Percentiles rank a stretch among this genome's conserved stretches.
Evolutionary conservation across 1,140 invertebrate genomes (phyloP).

Genomic region (Gonatopus flavifemur): DNA sequence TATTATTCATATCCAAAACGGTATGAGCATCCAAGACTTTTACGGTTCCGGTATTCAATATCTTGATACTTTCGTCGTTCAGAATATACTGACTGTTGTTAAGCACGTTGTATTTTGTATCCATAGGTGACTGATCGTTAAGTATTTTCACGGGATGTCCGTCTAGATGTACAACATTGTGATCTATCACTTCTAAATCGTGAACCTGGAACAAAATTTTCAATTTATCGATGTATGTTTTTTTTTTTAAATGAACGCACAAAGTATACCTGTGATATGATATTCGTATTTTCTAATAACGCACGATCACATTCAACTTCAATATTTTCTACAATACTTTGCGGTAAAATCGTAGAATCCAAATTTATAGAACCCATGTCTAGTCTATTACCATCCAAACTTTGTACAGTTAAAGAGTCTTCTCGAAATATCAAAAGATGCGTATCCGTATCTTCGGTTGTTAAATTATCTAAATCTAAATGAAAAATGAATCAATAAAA

Average conservation of each 20-base stretch:
- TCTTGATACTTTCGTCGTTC: constrained; percentile 42
- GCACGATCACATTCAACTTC: constrained; percentile 38
- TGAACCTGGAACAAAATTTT: constrained; percentile 31
- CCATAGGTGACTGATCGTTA: constrained; percentile 33
- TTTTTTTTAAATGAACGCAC: background rate
- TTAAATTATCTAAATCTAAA: constrained; percentile 45
- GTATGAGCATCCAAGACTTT: constrained; percentile 44
- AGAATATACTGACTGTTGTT: constrained; percentile 39
- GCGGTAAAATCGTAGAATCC: constrained; percentile 40
- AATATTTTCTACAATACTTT: constrained; percentile 41
- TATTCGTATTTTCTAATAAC: constrained; percentile 40
- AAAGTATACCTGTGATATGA: constrained; percentile 42
- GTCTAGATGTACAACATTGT: constrained; percentile 36
- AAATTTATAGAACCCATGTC: constrained; percentile 48
- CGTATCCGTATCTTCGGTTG: constrained; percentile 42
- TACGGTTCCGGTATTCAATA: constrained; percentile 37
- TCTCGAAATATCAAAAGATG: constrained; percentile 52
- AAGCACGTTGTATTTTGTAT: constrained; percentile 36
- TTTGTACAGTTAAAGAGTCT: constrained; percentile 45
- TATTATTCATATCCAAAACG: constrained; percentile 40
- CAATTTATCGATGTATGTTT: background rate
- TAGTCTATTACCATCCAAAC: constrained; percentile 39
- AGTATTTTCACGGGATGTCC: constrained; percentile 40
- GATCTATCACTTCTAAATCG: constrained; percentile 46
- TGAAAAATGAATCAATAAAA: constrained; percentile 4